Percentiles rank a stretch among this genome's conserved stretches.
Evolutionary conservation across 1,140 invertebrate genomes (phyloP).

Genomic region (Hylaeus anthracinus): DNA sequence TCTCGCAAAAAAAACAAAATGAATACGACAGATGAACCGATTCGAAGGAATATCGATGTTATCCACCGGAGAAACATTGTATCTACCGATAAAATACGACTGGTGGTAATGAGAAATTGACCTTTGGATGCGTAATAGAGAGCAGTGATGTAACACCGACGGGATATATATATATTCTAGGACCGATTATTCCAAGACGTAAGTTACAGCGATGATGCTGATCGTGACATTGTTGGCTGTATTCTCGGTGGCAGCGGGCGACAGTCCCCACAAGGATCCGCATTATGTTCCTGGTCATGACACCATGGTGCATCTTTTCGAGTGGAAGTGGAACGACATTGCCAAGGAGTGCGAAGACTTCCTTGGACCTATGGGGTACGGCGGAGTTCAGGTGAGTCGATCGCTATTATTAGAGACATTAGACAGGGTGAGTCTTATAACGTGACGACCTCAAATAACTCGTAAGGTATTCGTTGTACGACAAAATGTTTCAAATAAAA

Average conservation of each 20-base stretch:
- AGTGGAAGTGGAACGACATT: conserved; percentile 86
- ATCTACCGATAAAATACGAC: neutral
- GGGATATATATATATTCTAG: conserved; percentile 37
- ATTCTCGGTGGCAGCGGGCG: conserved; percentile 1
- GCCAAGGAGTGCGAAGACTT: conserved; percentile 86
- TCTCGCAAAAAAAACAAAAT: neutral
- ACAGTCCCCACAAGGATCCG: conserved; percentile 47
- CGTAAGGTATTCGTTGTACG: no score
- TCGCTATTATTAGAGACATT: neutral
- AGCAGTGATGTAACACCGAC: conserved; percentile 8
- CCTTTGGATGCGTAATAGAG: conserved; percentile 35
- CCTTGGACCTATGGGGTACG: conserved; percentile 84
- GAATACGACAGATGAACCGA: neutral
- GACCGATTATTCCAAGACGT: neutral
- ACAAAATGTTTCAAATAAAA: no score
- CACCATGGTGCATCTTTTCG: conserved; percentile 83
- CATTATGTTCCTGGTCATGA: conserved; percentile 60
- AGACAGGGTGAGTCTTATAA: no score
- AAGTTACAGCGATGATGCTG: conserved; percentile 30
- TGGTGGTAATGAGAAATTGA: conserved; percentile 12
- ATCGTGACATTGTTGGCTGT: conserved; percentile 22
- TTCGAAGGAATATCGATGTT: neutral
- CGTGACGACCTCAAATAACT: no score
- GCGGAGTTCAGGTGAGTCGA: conserved; percentile 87
- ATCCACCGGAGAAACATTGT: neutral